A percentile compares a stretch with the other conserved stretches of the same genome.
These are phyloP conservation scores for Dasyprocta punctata DNA, from an alignment of 2,113 vertebrate species.

Conservation along the genomic window DNA sequence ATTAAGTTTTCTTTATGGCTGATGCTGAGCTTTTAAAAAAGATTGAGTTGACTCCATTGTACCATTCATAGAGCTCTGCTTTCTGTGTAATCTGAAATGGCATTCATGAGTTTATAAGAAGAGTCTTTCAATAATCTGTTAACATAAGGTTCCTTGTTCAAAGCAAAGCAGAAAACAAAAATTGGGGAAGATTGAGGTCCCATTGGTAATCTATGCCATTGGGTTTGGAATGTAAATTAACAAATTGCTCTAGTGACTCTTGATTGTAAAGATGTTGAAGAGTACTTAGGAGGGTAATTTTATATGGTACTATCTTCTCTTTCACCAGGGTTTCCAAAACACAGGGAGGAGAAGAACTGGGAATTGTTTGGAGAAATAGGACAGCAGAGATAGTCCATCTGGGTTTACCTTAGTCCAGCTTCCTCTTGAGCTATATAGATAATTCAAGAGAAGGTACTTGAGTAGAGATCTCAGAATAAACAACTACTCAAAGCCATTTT, in stretches of 20 bases:
- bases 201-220: not conserved
- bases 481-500: conserved; percentile 19
- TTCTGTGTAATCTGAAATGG: conserved; percentile 50
- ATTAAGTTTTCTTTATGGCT: conserved; percentile 52
- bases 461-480: conserved; percentile 31
- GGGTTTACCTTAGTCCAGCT: conserved; percentile 26
- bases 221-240: conserved; percentile 53
- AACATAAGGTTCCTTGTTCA: conserved; percentile 59
- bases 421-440: conserved; percentile 54
- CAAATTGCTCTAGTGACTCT: conserved; percentile 1
- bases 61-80: not conserved
- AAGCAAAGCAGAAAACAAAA: conserved; percentile 28
- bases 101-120: conserved; percentile 59
- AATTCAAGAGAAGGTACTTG: not conserved
- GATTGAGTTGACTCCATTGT: conserved; percentile 62
- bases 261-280: not conserved
- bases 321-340: not conserved
- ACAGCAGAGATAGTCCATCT: conserved; percentile 22
- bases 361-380: conserved; percentile 66
- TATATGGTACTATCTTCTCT: not conserved
- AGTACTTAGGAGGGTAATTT: conserved; percentile 46
- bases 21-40: conserved; percentile 54
- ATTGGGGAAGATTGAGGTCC: not conserved
- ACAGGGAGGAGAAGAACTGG: not conserved
- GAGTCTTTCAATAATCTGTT: conserved; percentile 56